These are phyloP conservation scores for Capreolus pygargus DNA, from an alignment of 2,113 vertebrate genomes.

Conservation along the genomic window DNA sequence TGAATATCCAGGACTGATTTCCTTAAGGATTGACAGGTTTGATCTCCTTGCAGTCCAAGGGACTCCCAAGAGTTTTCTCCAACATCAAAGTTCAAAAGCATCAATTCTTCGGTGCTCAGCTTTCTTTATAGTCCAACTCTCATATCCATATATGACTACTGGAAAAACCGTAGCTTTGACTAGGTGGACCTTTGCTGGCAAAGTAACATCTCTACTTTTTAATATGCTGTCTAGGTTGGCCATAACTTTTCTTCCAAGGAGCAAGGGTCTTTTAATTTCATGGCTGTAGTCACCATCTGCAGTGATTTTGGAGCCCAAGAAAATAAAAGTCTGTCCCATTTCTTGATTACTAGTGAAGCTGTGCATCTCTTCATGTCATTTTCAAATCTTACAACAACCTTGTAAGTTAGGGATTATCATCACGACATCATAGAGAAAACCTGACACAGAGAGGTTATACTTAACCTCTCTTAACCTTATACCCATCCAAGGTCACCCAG, in stretches of 20 bases:
- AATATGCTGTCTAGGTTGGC: background rate
- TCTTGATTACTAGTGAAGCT: background rate
- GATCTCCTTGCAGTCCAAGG: background rate
- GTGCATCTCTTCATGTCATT: background rate
- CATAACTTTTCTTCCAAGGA: background rate
- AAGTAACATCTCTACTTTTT: background rate
- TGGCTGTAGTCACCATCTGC: background rate
- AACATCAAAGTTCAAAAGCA: background rate
- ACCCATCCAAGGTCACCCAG: background rate
- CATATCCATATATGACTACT: too few relatives aligned
- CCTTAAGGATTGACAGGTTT: background rate
- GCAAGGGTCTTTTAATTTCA: background rate
- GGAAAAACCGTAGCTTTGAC: background rate
- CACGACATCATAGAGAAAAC: background rate
- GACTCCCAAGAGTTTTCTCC: background rate
- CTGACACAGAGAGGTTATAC: background rate
- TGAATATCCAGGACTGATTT: background rate
- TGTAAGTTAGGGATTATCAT: background rate
- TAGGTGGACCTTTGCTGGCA: fast-evolving
- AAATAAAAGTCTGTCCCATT: background rate
- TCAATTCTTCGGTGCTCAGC: too few relatives aligned
- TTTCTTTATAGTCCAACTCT: too few relatives aligned
- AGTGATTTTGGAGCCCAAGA: background rate
- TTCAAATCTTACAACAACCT: background rate
- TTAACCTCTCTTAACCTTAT: background rate